phyloP scores from a whole-genome alignment of 2,797 vertebrate genomes.

The Ataeniobius toweri region DNA sequence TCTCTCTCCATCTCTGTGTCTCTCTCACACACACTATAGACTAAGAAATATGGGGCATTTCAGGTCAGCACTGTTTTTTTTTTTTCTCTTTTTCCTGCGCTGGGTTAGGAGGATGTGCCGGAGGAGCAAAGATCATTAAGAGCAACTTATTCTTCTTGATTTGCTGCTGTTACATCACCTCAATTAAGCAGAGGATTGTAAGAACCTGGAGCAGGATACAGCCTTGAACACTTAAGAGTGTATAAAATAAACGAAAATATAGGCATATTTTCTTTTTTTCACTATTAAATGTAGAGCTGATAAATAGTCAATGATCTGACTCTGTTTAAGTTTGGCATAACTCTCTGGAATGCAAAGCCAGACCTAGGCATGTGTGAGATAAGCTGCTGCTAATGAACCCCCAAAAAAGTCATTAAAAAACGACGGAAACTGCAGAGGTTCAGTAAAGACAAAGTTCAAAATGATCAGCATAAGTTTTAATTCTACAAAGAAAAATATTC shows the following conservation, averaged over 20 bases:
- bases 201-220: conserved; percentile 35
- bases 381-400: background rate
- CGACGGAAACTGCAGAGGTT: background rate
- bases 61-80: conserved; percentile 28
- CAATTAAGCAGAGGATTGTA: conserved; percentile 34
- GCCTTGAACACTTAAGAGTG: background rate
- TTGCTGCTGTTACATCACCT: conserved; percentile 53
- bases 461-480: background rate
- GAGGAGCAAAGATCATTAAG: conserved; percentile 40
- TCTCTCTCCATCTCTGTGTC: background rate
- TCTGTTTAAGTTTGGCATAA: background rate
- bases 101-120: conserved; percentile 6
- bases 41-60: conserved; percentile 43
- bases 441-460: background rate
- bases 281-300: background rate
- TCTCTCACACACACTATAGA: conserved; percentile 1
- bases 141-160: conserved; percentile 26
- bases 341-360: background rate
- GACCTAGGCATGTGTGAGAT: no score
- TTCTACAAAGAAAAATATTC: background rate
- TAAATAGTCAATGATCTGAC: background rate
- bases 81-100: background rate
- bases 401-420: background rate
- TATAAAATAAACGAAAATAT: background rate
- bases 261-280: background rate